Base-by-base conservation (phyloP, 2,797 vertebrate species). In the Lycodopsis pacificus region DNA sequence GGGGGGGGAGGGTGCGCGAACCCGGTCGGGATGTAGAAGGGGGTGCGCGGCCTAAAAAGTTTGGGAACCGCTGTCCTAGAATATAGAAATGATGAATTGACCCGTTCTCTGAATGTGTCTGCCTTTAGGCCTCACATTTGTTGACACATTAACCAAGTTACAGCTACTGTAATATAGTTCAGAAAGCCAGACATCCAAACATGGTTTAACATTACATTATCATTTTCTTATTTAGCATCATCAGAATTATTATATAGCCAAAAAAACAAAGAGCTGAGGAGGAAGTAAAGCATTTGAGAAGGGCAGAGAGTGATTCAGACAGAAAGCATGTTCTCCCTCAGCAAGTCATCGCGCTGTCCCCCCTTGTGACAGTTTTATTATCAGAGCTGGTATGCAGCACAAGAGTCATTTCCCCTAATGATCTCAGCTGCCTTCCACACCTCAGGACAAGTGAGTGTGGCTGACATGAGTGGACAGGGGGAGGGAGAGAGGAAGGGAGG, bases 381-480 rank as follows among this genome's bases (percentile, higher is more conserved):
- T 96, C 91, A 89, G 85, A 80, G 72, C 90, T 93, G 94, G 93
- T 92, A 93, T 88, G 89, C 80, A 84, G 79, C 87, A 82, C 77
- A 81, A 75, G 83, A 93, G 93, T 92, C 85, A 92, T 94, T 94
- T 93, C 89, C 90, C 90, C 84, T 93, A 94, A 95, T 92, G 92
- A 94, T 87, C 88, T 81, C 77, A 84, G 79, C 72, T 64, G 82
- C 88, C 86, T 83, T 93, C 93, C 88, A 92, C 92, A 93, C 92
- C 88, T 93, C 89, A 76, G 82, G 88, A 92, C 86, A 92, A 94
- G 93, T 94, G 93, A 95, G 95, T 94, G 94, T 92, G 89, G 77
- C 85, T 94, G 94, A 95, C 85, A 91, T 80, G 78, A 71, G 77
- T 44, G 32, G 65, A 51, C 36, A 54, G 59, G 49, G 64, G 51